A percentile compares a stretch with the other conserved stretches of the same genome.
Conservation (phyloP, 2,113 vertebrate species). For the Columba livia region DNA sequence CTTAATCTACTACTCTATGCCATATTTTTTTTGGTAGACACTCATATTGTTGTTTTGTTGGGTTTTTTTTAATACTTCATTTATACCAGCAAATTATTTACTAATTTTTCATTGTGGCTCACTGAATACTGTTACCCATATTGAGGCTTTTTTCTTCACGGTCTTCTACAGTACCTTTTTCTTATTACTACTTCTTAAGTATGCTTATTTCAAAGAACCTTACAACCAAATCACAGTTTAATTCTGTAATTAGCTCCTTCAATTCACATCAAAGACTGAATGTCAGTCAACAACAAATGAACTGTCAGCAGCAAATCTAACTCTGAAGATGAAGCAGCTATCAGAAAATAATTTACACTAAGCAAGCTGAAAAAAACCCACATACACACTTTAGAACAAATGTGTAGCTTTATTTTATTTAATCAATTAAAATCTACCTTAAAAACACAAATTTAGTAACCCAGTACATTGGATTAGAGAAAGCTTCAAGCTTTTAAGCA, state of each 20-base stretch:
- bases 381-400: conserved; percentile 51
- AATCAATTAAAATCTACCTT: conserved; percentile 73
- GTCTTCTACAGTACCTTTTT: neutral
- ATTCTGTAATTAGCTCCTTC: neutral
- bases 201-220: neutral
- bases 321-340: neutral
- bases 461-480: conserved; percentile 61
- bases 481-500: conserved; percentile 70
- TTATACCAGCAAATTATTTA: neutral
- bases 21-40: neutral
- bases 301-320: neutral
- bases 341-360: neutral
- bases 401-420: conserved; percentile 74
- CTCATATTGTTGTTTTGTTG: neutral
- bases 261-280: neutral
- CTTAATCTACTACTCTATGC: neutral
- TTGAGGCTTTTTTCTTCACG: neutral
- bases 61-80: neutral
- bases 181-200: neutral
- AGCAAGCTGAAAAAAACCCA: conserved; percentile 28
- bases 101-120: neutral
- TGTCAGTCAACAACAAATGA: neutral
- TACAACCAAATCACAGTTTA: neutral
- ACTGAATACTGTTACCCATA: neutral
- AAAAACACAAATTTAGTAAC: conserved; percentile 70